Base-by-base conservation (phyloP, 2,113 vertebrate genomes). In the Ammodytes dubius region DNA sequence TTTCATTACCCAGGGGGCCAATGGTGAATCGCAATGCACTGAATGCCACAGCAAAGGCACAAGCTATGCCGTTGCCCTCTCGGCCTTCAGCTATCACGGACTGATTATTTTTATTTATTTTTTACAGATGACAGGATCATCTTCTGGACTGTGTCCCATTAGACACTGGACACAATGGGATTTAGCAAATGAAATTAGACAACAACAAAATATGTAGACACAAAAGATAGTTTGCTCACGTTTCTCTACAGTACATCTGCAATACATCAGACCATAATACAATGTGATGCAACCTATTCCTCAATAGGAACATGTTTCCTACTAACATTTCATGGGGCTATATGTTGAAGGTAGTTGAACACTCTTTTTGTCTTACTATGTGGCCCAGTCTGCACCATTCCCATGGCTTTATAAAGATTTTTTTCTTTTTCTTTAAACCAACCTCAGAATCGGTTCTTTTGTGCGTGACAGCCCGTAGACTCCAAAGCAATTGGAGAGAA, bases 1-100 rank as follows among this genome's bases (percentile, higher is more conserved):
- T 93, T 93, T 94, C 92, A 93, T 94, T 94, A 95, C 94, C 94
- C 93, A 88, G 77, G 87, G 93, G 94, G 92, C 86, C 92, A 90
- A 91, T 93, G 90, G 91, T 92, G 93, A 94, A 92, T 92, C 90
- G 84, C 91, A 93, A 94, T 93, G 92, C 90, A 86, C 87, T 83
- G 89, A 87, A 87, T 88, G 90, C 93, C 88, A 88, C 91, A 74
- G 91, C 86, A 78, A 27, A 89, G 70, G 89, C 88, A 86, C 81
- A 85, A 27, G 91, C 84, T 81, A 81, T 77, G 82, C 88, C 50
- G 70, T 77, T 87, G 90, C 88, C 91, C 92, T 92, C 83, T 85
- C 77, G 73, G 87, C 70, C 81, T 39, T 49, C 81, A 64, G 78
- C 76, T 77, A 74, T 83, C 86, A 68, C 7, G 69, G 81, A 76